phyloP scores from a whole-genome alignment of 2,888 invertebrate species.

The Callyntrura sp. region DNA sequence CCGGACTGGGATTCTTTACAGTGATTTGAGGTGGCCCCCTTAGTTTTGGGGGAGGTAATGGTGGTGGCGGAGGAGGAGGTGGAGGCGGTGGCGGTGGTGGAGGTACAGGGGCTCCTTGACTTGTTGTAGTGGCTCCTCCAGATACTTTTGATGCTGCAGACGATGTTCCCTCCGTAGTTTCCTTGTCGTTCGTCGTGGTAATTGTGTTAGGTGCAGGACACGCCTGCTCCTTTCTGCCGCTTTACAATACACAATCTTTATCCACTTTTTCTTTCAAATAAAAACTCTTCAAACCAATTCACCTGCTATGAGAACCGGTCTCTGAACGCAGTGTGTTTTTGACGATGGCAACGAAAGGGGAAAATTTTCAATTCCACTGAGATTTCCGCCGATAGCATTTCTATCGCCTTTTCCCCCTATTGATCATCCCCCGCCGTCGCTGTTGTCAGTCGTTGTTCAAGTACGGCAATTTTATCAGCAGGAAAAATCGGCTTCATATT shows the following conservation, averaged over 20 bases:
- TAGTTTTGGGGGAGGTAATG: conserved; percentile 43
- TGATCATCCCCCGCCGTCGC: not conserved
- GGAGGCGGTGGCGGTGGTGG: conserved; percentile 53
- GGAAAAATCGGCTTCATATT: conserved; percentile 13
- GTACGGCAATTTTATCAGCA: conserved; percentile 12
- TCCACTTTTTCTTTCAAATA: conserved; percentile 25
- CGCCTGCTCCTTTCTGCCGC: conserved; percentile 58
- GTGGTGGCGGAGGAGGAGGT: conserved; percentile 61
- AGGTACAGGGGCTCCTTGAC: conserved; percentile 36
- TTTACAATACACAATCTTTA: conserved; percentile 24
- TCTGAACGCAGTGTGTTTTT: not conserved
- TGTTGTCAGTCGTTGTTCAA: not conserved
- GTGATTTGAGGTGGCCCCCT: conserved; percentile 66
- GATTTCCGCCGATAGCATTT: conserved; percentile 29
- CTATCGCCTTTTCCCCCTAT: conserved; percentile 10
- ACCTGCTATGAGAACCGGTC: not conserved
- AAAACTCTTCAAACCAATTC: not conserved
- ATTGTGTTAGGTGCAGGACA: conserved; percentile 70
- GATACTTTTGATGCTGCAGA: conserved; percentile 33
- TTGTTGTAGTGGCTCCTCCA: conserved; percentile 1
- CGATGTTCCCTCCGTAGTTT: conserved; percentile 49
- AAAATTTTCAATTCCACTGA: conserved; percentile 38
- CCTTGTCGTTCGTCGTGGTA: conserved; percentile 70
- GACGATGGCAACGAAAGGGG: not conserved
- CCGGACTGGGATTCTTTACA: conserved; percentile 44